Evolutionary conservation across 2,888 invertebrate species (phyloP).

Genomic region (Drosophila phalerata): DNA sequence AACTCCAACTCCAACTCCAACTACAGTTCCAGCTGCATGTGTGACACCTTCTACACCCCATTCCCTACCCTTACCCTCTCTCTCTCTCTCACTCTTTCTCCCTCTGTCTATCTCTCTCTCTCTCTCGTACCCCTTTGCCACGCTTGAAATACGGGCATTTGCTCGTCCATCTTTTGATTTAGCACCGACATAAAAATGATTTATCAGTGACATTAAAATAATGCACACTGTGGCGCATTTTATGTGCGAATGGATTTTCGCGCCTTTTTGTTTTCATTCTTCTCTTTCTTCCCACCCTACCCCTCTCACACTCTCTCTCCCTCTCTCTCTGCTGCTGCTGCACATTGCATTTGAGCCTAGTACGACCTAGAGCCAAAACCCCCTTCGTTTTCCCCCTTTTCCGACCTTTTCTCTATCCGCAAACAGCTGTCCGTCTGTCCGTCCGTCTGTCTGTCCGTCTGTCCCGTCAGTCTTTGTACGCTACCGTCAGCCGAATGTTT

Average conservation of each 20-base stretch:
- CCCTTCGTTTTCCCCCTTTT: background rate
- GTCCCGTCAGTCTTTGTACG: slow-evolving; percentile 77
- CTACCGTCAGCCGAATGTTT: slow-evolving; percentile 80
- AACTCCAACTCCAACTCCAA: slow-evolving; percentile 17
- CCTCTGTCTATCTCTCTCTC: background rate
- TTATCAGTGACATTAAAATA: slow-evolving; percentile 85
- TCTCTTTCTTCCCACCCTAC: background rate
- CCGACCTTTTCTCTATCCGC: slow-evolving; percentile 15
- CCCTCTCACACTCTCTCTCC: background rate
- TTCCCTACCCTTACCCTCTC: background rate
- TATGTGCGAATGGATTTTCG: slow-evolving; percentile 85
- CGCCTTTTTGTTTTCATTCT: slow-evolving; percentile 77
- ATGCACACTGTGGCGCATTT: slow-evolving; percentile 85
- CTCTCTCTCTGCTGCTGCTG: slow-evolving; percentile 26
- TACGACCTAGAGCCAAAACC: slow-evolving; percentile 19
- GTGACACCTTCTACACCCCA: slow-evolving; percentile 36
- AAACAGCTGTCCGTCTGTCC: slow-evolving; percentile 45
- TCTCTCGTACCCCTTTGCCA: slow-evolving; percentile 18
- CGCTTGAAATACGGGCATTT: slow-evolving; percentile 79
- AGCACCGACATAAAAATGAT: slow-evolving; percentile 86
- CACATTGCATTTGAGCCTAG: slow-evolving; percentile 60
- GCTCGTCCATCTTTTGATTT: slow-evolving; percentile 84
- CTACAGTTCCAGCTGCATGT: slow-evolving; percentile 39
- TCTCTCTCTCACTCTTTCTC: background rate
- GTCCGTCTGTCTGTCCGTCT: slow-evolving; percentile 43